Conservation (phyloP, 2,888 invertebrate species). For the Melieria crassipennis region DNA sequence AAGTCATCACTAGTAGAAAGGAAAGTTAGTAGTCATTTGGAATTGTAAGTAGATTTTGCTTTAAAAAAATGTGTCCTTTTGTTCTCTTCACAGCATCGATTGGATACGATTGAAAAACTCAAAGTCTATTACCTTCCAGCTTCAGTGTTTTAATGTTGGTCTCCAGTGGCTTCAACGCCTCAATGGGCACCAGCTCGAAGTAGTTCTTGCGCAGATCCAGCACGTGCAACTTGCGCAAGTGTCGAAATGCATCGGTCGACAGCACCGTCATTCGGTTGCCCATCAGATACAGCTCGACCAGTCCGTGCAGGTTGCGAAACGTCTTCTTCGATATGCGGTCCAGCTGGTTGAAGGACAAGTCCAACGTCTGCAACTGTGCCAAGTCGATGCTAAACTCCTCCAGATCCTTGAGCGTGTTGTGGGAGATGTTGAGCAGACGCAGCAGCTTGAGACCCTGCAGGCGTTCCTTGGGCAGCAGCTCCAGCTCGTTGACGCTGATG, state of each 20-base stretch:
- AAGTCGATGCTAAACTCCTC: conserved; percentile 85
- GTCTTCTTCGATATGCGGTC: conserved; percentile 79
- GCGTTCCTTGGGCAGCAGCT: conserved; percentile 84
- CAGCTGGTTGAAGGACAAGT: conserved; percentile 85
- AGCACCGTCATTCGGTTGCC: conserved; percentile 85
- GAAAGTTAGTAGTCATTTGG: too few relatives aligned
- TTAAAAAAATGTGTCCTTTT: too few relatives aligned
- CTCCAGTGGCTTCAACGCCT: conserved; percentile 81
- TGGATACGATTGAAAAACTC: too few relatives aligned
- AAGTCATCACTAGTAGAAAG: too few relatives aligned
- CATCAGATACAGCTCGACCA: conserved; percentile 80
- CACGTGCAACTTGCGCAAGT: conserved; percentile 77
- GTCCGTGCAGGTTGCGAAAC: conserved; percentile 79
- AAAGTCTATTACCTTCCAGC: conserved; percentile 76
- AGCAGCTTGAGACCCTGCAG: conserved; percentile 80
- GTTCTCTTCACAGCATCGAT: too few relatives aligned
- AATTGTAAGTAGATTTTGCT: too few relatives aligned
- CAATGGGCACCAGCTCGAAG: conserved; percentile 81
- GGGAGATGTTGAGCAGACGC: conserved; percentile 81
- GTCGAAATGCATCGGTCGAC: conserved; percentile 80
- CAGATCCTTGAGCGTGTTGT: conserved; percentile 81
- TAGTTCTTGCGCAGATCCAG: conserved; percentile 86
- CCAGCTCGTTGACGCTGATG: conserved; percentile 83
- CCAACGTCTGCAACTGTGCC: conserved; percentile 79
- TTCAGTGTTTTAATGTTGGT: conserved; percentile 81